Conservation (phyloP, 2,888 invertebrate species). For the Pristionchus japonicus region DNA sequence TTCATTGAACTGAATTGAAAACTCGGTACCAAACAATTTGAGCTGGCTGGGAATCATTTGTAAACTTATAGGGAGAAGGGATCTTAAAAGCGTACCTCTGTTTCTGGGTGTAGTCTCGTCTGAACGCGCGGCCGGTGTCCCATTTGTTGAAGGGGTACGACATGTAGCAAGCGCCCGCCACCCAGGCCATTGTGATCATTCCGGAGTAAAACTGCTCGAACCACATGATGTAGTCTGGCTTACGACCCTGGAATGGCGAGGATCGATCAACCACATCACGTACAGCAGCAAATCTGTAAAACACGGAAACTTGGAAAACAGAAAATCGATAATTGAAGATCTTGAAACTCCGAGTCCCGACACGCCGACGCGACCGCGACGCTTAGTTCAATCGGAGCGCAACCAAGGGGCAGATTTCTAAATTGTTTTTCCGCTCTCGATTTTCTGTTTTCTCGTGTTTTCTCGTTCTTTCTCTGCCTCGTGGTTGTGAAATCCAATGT, state of each 20-base stretch:
- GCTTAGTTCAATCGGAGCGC: background rate
- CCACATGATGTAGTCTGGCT: slow-evolving; percentile 59
- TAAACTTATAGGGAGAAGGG: no score
- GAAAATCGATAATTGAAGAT: background rate
- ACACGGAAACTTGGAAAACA: background rate
- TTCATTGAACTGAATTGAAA: no score
- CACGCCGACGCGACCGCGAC: background rate
- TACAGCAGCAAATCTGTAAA: background rate
- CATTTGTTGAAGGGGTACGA: slow-evolving; percentile 69
- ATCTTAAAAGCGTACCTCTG: no score
- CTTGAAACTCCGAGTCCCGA: background rate
- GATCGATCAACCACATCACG: no score
- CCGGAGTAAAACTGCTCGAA: slow-evolving; percentile 72
- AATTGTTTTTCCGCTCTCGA: background rate
- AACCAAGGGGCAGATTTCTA: background rate
- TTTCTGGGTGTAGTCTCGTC: slow-evolving; percentile 62
- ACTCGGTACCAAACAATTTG: no score
- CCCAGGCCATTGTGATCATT: slow-evolving; percentile 64
- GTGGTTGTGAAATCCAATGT: background rate
- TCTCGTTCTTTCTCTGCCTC: background rate
- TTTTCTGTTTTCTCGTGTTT: background rate
- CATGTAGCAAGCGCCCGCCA: slow-evolving; percentile 69
- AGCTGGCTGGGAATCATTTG: no score
- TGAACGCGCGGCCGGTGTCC: slow-evolving; percentile 65
- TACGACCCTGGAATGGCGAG: background rate